Conservation (phyloP, 2,797 vertebrate genomes). For the Chelmon rostratus region DNA sequence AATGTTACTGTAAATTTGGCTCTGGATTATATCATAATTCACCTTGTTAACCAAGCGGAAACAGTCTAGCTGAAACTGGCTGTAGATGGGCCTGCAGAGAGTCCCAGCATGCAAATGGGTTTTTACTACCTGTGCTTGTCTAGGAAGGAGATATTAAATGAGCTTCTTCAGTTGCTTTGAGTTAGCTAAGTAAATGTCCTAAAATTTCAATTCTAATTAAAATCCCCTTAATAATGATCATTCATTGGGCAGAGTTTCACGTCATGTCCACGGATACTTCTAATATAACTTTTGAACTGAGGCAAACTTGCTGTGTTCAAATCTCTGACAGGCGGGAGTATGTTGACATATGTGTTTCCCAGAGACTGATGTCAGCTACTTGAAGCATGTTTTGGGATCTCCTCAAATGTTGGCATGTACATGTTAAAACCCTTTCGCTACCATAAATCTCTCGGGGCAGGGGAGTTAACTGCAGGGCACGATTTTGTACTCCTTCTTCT, state of each 20-base stretch:
- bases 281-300: neutral
- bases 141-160: constrained; percentile 48
- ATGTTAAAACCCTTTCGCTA: constrained; percentile 69
- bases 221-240: no score
- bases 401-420: constrained; percentile 72
- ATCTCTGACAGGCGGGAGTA: constrained; percentile 33
- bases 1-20: constrained; percentile 34
- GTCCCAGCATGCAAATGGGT: constrained; percentile 41
- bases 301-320: neutral
- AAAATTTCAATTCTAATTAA: no score
- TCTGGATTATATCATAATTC: constrained; percentile 24
- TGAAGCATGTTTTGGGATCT: constrained; percentile 77
- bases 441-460: constrained; percentile 74
- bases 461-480: constrained; percentile 61
- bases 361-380: constrained; percentile 72
- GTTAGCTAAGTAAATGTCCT: no score
- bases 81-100: constrained; percentile 29
- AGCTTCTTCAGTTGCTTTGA: no score
- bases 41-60: constrained; percentile 39
- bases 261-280: neutral
- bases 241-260: neutral
- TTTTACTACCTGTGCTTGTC: constrained; percentile 51
- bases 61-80: constrained; percentile 44
- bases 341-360: constrained; percentile 73
- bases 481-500: constrained; percentile 51